A percentile compares a stretch with the other conserved stretches of the same genome.
Conservation (phyloP, 2,797 vertebrate species). For the Otolemur crassicaudatus region DNA sequence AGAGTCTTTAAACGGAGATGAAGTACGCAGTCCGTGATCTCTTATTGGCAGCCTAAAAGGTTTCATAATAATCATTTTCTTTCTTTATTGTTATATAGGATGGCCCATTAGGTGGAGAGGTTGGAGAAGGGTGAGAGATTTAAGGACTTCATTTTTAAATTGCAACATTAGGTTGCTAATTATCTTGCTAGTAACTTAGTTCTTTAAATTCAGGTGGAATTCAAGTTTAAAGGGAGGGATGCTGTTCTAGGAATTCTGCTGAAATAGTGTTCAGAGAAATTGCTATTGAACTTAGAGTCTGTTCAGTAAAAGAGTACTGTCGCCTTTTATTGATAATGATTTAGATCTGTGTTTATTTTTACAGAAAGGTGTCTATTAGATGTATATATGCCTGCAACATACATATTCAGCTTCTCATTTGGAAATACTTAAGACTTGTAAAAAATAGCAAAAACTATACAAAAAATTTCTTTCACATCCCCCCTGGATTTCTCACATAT, state of each 20-base stretch:
- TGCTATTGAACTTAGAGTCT: background rate
- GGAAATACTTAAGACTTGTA: background rate
- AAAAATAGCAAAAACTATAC: background rate
- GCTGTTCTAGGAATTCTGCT: background rate
- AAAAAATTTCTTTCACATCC: background rate
- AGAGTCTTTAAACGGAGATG: background rate
- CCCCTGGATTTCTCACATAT: background rate
- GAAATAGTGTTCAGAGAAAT: background rate
- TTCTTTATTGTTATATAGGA: background rate
- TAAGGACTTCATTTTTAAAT: background rate
- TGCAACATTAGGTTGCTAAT: background rate
- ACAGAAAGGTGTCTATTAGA: background rate
- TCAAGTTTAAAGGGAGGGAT: background rate
- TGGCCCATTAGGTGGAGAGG: background rate
- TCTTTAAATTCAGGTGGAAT: background rate
- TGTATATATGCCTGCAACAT: background rate
- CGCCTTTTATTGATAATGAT: background rate
- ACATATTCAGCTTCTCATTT: background rate
- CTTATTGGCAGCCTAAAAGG: background rate
- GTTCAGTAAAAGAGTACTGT: background rate
- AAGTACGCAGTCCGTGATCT: background rate
- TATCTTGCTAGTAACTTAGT: background rate
- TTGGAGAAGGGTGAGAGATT: background rate
- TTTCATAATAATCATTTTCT: background rate
- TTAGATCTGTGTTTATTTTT: slow-evolving; percentile 1